A percentile compares a stretch with the other conserved stretches of the same genome.
These are phyloP conservation scores for Temnopleurus reevesii DNA, from an alignment of 53 echinoderm and acorn worm species.

Conservation along the genomic window DNA sequence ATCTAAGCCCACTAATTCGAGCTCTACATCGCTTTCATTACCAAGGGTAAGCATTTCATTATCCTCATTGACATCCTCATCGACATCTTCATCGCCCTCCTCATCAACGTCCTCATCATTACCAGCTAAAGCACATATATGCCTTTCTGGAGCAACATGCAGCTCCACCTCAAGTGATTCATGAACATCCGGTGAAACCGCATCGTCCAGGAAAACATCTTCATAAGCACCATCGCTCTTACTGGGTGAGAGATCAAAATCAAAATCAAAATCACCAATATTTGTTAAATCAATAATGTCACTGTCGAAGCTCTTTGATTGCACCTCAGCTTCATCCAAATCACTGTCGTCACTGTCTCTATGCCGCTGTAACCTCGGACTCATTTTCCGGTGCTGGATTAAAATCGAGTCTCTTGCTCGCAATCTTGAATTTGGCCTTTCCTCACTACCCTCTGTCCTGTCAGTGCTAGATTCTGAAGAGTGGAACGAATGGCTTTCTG, in stretches of 20 bases:
- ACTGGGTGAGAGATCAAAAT: constrained; percentile 27
- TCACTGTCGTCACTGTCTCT: constrained; percentile 22
- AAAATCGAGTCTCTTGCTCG: constrained; percentile 53
- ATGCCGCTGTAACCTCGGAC: constrained; percentile 26
- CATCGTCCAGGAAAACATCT: constrained; percentile 29
- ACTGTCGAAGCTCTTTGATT: constrained; percentile 35
- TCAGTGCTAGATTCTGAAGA: neutral
- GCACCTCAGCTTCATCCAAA: neutral
- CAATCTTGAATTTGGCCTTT: constrained; percentile 38
- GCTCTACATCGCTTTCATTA: constrained; percentile 33
- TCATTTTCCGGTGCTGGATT: constrained; percentile 48
- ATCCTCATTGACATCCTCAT: neutral
- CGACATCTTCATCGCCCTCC: neutral
- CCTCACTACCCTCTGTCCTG: constrained; percentile 1
- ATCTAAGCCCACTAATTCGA: constrained; percentile 9
- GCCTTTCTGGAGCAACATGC: neutral
- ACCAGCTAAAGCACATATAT: neutral
- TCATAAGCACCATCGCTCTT: neutral
- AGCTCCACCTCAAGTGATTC: neutral
- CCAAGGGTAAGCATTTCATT: neutral
- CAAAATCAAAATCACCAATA: constrained; percentile 42
- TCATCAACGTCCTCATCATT: no score
- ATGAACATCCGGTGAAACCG: neutral
- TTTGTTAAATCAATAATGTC: constrained; percentile 49
- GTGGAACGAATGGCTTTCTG: neutral